These are phyloP conservation scores for Fundulus diaphanus DNA, from an alignment of 2,797 vertebrate species.

Conservation along the genomic window DNA sequence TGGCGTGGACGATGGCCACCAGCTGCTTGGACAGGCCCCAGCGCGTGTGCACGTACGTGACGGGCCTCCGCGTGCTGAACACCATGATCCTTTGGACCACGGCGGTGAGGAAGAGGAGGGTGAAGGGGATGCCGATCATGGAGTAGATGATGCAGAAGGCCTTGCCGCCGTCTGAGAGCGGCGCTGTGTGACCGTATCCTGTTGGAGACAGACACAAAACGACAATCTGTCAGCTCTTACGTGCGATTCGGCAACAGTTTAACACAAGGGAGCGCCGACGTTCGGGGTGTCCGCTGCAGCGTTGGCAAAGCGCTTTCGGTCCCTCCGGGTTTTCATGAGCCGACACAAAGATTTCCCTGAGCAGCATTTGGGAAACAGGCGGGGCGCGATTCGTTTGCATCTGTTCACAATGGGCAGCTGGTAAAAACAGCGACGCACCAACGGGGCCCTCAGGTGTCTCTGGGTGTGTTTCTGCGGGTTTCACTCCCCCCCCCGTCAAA, in stretches of 20 bases:
- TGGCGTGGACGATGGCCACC: slow-evolving; percentile 89
- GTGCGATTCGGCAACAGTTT: background rate
- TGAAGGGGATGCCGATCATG: slow-evolving; percentile 95
- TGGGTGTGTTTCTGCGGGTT: background rate
- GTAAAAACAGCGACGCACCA: background rate
- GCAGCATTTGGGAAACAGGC: background rate
- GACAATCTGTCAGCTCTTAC: background rate
- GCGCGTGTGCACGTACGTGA: slow-evolving; percentile 88
- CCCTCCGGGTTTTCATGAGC: background rate
- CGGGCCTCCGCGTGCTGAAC: slow-evolving; percentile 87
- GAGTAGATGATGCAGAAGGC: slow-evolving; percentile 97
- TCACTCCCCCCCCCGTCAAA: background rate
- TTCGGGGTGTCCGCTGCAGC: background rate
- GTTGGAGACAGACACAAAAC: slow-evolving; percentile 19
- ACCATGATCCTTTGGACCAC: slow-evolving; percentile 95
- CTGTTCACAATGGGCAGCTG: background rate
- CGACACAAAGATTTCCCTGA: background rate
- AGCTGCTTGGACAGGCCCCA: slow-evolving; percentile 93
- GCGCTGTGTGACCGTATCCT: slow-evolving; percentile 98
- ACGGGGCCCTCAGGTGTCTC: background rate
- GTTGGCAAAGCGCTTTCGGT: background rate
- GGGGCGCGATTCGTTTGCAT: background rate
- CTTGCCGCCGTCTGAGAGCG: slow-evolving; percentile 95
- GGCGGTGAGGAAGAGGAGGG: slow-evolving; percentile 95
- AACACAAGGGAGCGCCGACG: background rate